Evolutionary conservation across 37 sponge, comb jelly and placozoan genomes (phyloP), one percentile per base, ranked within the genome.

Genomic region (Crambe crambe): DNA sequence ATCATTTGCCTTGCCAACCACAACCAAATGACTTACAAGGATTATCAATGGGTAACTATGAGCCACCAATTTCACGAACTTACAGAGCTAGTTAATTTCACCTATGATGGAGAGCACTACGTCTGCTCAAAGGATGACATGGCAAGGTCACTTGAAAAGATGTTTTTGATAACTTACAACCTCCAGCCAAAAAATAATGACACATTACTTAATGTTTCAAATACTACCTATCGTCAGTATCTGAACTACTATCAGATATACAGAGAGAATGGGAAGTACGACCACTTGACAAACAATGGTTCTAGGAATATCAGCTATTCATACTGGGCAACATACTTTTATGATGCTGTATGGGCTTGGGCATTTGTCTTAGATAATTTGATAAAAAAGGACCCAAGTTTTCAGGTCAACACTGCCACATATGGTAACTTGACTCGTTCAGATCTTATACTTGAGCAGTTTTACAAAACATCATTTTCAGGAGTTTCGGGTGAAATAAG

Each of bases 341-440:
- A 68, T 51, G 79, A 79, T 67, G 67, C 79, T 1, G 32, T 79
- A 22, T 79, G 79, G 80, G 67, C 80, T 22, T 37, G 68, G 44
- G 80, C 80, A 59, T 32, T 80, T 37, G 70, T 68, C 26, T 43
- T 79, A 9, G 59, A 67, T 68, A 68, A 56, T 17, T 3, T 70
- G 37, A 70, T 42, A 40, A 65, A 65, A 30, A 41, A 21, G 2
- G 23, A 39, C 42, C 1, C 37, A 3, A 42, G 23, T 6, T 42
- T 42, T 40, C 9, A 9, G 22, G 23, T 42, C 23, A 42, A 2
- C 70, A 42, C 10, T 70, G 20, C 9, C 38, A 9, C 2, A 12
- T 70, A 70, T 42, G 42, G 42, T 36, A 36, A 70, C 26, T 9
- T 42, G 2, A 40, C 37, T 5, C 30, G 26, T 18, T 56, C 74